A percentile compares a stretch with the other conserved stretches of the same genome.
These are phyloP conservation scores for Drosophila prosaltans DNA, from an alignment of 1,140 invertebrate species.

Conservation along the genomic window DNA sequence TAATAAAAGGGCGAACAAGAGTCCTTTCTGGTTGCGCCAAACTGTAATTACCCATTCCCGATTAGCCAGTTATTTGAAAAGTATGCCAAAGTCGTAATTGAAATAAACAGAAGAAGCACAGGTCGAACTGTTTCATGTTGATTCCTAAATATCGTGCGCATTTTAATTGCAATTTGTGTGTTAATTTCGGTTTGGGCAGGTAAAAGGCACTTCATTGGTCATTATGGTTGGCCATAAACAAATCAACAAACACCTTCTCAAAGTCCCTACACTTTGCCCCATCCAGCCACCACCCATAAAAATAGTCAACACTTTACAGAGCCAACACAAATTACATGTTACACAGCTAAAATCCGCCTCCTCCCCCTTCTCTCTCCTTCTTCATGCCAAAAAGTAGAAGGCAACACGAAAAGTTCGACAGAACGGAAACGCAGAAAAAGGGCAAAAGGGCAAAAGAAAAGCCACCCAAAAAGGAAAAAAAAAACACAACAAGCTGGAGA, in stretches of 20 bases:
- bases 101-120: conserved; percentile 6
- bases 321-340: conserved; percentile 63
- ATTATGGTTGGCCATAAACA: conserved; percentile 71
- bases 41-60: conserved; percentile 17
- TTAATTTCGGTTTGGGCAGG: conserved; percentile 62
- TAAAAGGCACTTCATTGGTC: conserved; percentile 59
- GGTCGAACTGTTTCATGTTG: conserved; percentile 24
- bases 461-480: neutral
- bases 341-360: conserved; percentile 10
- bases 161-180: conserved; percentile 68
- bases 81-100: conserved; percentile 7
- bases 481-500: conserved; percentile 18
- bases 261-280: conserved; percentile 30
- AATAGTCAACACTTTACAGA: conserved; percentile 48
- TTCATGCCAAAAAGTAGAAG: conserved; percentile 9
- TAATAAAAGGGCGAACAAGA: conserved; percentile 23
- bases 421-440: conserved; percentile 51
- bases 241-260: conserved; percentile 56
- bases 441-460: conserved; percentile 2
- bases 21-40: conserved; percentile 12
- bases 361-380: neutral
- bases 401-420: conserved; percentile 36
- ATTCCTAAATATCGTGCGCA: conserved; percentile 59
- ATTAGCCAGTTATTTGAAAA: conserved; percentile 12
- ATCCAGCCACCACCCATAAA: conserved; percentile 16